Percentiles rank a stretch among this genome's conserved stretches.
These are phyloP conservation scores for Eupeodes latifasciatus DNA, from an alignment of 2,888 invertebrate genomes.

Conservation along the genomic window DNA sequence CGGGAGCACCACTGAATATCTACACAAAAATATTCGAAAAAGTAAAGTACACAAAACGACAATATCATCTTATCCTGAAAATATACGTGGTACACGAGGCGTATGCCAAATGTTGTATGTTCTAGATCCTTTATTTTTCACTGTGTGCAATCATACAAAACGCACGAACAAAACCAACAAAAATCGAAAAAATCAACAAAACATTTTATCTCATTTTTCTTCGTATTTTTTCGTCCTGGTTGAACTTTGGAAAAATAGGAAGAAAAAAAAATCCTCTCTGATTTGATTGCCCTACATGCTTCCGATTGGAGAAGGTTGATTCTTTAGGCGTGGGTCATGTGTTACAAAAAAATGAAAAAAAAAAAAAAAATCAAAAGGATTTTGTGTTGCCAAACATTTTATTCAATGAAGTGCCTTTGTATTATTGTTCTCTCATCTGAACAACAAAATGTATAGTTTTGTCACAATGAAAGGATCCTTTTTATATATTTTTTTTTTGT, in stretches of 20 bases:
- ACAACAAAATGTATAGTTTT: constrained; percentile 34
- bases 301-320: constrained; percentile 30
- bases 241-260: constrained; percentile 11
- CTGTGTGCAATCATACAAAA: constrained; percentile 34
- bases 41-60: too few relatives aligned
- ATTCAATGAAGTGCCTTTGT: constrained; percentile 44
- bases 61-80: not conserved
- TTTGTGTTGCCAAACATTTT: constrained; percentile 5
- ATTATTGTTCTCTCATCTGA: constrained; percentile 40
- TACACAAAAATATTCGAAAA: too few relatives aligned
- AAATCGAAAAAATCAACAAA: constrained; percentile 10
- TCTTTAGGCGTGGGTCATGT: constrained; percentile 13
- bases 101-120: not conserved
- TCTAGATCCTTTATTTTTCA: not conserved
- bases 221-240: constrained; percentile 5
- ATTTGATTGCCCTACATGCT: constrained; percentile 75
- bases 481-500: not conserved
- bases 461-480: constrained; percentile 41
- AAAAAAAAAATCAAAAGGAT: not conserved
- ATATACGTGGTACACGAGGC: not conserved
- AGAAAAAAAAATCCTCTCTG: constrained; percentile 26
- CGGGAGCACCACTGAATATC: not conserved
- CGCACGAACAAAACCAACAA: constrained; percentile 18
- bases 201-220: constrained; percentile 5
- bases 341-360: not conserved